These are phyloP conservation scores for Nycticebus coucang DNA, from an alignment of 2,113 vertebrate species.

Conservation along the genomic window DNA sequence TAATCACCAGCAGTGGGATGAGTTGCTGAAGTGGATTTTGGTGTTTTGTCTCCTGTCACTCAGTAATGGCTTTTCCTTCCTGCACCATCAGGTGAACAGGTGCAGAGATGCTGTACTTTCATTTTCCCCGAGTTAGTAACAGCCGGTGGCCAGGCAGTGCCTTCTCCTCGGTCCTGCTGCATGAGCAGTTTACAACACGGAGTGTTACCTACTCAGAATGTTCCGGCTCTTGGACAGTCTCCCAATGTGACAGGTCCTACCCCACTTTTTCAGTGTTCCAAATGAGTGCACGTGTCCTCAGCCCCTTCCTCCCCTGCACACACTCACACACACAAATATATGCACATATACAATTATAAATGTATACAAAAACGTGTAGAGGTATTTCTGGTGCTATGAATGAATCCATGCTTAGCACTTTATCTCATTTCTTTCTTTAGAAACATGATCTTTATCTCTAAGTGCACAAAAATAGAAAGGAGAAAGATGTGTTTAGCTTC, in stretches of 20 bases:
- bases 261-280: conserved; percentile 47
- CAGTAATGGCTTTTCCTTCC: conserved; percentile 89
- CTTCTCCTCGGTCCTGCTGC: conserved; percentile 86
- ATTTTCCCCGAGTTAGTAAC: conserved; percentile 87
- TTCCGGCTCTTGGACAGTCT: conserved; percentile 77
- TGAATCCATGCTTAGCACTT: background rate
- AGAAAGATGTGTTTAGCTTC: background rate
- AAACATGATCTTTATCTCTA: background rate
- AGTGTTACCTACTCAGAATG: conserved; percentile 68
- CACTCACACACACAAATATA: background rate
- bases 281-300: background rate
- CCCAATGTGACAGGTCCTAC: conserved; percentile 69
- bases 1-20: conserved; percentile 93
- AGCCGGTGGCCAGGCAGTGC: conserved; percentile 87
- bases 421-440: conserved; percentile 31
- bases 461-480: background rate
- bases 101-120: conserved; percentile 90
- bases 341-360: rapidly evolving
- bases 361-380: background rate
- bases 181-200: conserved; percentile 84
- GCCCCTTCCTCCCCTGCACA: background rate
- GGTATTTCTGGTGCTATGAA: background rate
- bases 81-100: conserved; percentile 90
- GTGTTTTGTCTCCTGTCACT: conserved; percentile 91
- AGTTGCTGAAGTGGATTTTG: conserved; percentile 92